Conservation (phyloP, 2,113 vertebrate genomes). For the Narcine bancroftii region DNA sequence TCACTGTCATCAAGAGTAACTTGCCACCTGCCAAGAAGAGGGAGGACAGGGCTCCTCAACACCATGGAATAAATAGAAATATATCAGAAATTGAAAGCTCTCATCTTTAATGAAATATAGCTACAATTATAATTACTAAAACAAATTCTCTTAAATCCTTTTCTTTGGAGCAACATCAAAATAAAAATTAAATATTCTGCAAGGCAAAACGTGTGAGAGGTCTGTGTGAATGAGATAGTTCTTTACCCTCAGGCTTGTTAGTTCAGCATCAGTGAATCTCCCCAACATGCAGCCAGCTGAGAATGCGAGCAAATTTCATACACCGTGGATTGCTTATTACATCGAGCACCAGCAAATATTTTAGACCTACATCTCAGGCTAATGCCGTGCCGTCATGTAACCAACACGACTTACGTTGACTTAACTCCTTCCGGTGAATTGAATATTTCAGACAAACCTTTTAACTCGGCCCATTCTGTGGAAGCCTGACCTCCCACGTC, state of each 20-base stretch:
- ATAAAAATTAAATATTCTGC: conserved; percentile 17
- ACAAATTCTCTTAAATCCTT: conserved; percentile 27
- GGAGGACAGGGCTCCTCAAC: background rate
- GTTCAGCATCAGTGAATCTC: conserved; percentile 31
- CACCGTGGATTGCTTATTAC: conserved; percentile 13
- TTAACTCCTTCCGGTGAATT: conserved; percentile 23
- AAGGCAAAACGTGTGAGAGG: conserved; percentile 28
- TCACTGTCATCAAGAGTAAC: background rate
- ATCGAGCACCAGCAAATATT: background rate
- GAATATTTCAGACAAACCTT: background rate
- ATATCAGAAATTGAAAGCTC: background rate
- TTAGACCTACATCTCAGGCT: background rate
- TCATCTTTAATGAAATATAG: conserved; percentile 27
- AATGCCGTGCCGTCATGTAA: no score
- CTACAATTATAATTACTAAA: conserved; percentile 33
- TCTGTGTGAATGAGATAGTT: conserved; percentile 35
- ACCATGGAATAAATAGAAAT: conserved; percentile 1
- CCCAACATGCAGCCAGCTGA: conserved; percentile 28
- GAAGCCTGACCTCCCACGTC: background rate
- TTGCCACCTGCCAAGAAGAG: background rate
- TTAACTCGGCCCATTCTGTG: background rate
- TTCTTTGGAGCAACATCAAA: conserved; percentile 33
- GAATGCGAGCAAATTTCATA: background rate
- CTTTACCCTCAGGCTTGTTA: conserved; percentile 34
- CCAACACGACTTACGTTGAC: background rate